Percentiles rank a stretch among this genome's conserved stretches.
Conservation (phyloP, 2,113 vertebrate genomes). For the Picathartes gymnocephalus region DNA sequence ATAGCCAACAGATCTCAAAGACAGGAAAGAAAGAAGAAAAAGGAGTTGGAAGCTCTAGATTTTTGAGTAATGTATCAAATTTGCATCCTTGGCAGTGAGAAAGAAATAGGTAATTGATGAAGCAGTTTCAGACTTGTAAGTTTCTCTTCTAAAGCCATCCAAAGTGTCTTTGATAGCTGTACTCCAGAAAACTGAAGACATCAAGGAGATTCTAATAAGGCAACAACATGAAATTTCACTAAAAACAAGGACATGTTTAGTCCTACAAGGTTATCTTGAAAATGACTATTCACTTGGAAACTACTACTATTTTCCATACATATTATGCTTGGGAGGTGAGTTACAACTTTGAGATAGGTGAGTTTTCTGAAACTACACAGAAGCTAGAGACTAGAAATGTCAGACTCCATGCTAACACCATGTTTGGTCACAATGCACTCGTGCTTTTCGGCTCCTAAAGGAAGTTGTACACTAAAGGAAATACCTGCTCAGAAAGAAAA, state of each 20-base stretch:
- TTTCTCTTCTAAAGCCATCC: slow-evolving; percentile 27
- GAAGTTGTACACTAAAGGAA: slow-evolving; percentile 15
- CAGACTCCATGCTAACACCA: not conserved
- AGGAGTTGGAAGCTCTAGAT: not conserved
- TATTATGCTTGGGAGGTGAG: not conserved
- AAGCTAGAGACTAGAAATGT: not conserved
- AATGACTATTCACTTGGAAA: not conserved
- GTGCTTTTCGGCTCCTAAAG: slow-evolving; percentile 15
- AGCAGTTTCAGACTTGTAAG: not conserved
- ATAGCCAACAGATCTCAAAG: not conserved
- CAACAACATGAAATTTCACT: not conserved
- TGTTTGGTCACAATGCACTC: not conserved
- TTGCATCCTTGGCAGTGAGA: not conserved
- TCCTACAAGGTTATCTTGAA: not conserved
- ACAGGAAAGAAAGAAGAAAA: not conserved
- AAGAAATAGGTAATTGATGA: slow-evolving; percentile 42
- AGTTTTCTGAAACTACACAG: not conserved
- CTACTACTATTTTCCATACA: not conserved
- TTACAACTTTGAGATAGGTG: not conserved
- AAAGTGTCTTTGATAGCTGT: slow-evolving; percentile 19
- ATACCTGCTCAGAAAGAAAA: slow-evolving; percentile 11
- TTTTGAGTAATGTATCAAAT: slow-evolving; percentile 12
- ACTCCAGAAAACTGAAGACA: not conserved
- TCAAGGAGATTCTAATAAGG: not conserved
- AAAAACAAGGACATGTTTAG: not conserved